These are phyloP conservation scores for Arnoldichthys spilopterus DNA, from an alignment of 2,797 vertebrate genomes.

Conservation along the genomic window DNA sequence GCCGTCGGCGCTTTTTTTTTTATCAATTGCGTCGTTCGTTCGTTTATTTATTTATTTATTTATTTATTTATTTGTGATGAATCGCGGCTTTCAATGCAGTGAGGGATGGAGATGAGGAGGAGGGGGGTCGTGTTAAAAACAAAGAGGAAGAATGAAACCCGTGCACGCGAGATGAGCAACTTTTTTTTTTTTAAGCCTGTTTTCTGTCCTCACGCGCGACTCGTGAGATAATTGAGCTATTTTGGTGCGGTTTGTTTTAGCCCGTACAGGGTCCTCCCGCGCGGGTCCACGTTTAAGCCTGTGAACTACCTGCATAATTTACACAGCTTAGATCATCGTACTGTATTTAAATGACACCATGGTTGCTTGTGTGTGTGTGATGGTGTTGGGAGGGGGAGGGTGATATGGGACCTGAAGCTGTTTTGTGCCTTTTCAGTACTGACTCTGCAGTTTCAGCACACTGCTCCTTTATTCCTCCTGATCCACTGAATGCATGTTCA, in stretches of 20 bases:
- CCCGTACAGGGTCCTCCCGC: neutral
- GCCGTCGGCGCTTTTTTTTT: conserved; percentile 46
- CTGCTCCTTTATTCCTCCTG: neutral
- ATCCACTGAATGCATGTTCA: neutral
- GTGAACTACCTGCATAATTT: conserved; percentile 11
- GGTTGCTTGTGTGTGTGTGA: neutral
- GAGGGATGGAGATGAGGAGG: no score
- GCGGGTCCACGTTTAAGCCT: neutral
- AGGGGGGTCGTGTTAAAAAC: no score
- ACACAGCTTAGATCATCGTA: conserved; percentile 16
- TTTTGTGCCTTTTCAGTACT: conserved; percentile 3
- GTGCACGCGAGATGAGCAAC: no score
- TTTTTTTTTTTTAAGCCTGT: neutral
- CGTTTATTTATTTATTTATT: neutral
- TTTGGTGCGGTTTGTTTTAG: neutral
- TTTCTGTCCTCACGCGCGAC: neutral
- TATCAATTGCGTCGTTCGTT: no score
- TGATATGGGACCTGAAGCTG: neutral
- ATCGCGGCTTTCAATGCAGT: conserved; percentile 43
- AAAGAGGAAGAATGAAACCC: no score
- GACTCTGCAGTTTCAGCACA: neutral
- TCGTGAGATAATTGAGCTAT: neutral
- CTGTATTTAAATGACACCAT: neutral
- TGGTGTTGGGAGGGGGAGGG: neutral
- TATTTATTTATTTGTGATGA: conserved; percentile 39